These are phyloP conservation scores for Capromys pilorides DNA, from an alignment of 2,797 vertebrate genomes.

Conservation along the genomic window DNA sequence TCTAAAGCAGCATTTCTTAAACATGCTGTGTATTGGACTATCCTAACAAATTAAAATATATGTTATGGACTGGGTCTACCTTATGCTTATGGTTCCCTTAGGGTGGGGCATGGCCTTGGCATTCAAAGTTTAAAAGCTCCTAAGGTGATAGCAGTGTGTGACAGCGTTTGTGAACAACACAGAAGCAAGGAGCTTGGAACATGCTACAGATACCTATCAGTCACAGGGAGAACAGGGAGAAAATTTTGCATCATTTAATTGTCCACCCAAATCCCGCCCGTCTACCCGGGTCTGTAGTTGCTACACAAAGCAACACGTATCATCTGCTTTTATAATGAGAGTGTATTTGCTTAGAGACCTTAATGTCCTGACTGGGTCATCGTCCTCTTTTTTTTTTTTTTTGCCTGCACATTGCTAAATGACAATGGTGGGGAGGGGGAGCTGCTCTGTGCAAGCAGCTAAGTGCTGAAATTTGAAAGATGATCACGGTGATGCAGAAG, in stretches of 20 bases:
- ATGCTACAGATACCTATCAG: background rate
- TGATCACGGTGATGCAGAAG: background rate
- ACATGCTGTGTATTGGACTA: background rate
- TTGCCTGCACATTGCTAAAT: slow-evolving; percentile 29
- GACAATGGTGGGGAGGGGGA: background rate
- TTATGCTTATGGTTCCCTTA: background rate
- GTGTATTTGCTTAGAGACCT: slow-evolving; percentile 40
- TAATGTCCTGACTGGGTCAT: slow-evolving; percentile 42
- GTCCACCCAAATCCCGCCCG: background rate
- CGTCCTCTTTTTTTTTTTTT: slow-evolving; percentile 48
- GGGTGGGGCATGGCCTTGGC: background rate
- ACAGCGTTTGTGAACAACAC: background rate
- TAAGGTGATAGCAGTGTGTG: background rate
- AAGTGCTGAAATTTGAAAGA: background rate
- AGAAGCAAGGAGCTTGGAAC: background rate
- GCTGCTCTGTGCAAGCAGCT: background rate
- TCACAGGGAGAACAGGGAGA: background rate
- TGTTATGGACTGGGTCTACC: background rate
- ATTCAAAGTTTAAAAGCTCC: background rate
- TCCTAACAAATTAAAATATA: background rate
- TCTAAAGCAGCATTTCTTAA: background rate
- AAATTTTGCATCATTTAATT: background rate
- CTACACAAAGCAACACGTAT: slow-evolving; percentile 5
- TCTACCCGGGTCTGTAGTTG: slow-evolving; percentile 33
- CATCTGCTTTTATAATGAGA: slow-evolving; percentile 36